A percentile compares a stretch with the other conserved stretches of the same genome.
Evolutionary conservation across 2,888 invertebrate genomes (phyloP).

Genomic region (Drosophila quasianomalipes): DNA sequence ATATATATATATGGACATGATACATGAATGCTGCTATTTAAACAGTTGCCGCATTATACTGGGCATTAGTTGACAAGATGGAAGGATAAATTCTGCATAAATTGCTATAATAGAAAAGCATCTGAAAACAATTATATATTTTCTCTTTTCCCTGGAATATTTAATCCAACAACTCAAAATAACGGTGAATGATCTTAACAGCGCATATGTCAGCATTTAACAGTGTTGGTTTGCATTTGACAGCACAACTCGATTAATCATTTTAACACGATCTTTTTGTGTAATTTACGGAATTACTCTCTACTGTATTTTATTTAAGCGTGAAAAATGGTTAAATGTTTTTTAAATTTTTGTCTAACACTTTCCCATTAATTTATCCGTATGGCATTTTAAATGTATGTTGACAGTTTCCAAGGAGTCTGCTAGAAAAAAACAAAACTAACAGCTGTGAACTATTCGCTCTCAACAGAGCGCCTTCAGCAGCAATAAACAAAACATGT

Average conservation of each 20-base stretch:
- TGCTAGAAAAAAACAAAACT: background rate
- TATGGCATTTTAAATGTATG: background rate
- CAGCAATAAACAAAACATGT: background rate
- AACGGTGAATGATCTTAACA: background rate
- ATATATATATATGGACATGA: background rate
- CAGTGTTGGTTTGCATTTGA: background rate
- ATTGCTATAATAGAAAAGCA: background rate
- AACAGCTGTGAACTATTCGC: background rate
- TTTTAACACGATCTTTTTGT: background rate
- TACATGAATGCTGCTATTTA: conserved; percentile 2
- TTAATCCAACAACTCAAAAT: background rate
- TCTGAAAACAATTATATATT: background rate
- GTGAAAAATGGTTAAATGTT: background rate
- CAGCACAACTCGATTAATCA: background rate
- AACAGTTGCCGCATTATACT: conserved; percentile 2
- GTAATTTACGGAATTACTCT: background rate
- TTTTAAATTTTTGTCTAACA: background rate
- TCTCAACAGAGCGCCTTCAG: background rate
- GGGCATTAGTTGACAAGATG: background rate
- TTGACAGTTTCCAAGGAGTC: background rate
- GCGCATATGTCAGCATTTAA: background rate
- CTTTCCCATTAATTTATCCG: background rate
- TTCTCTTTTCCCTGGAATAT: background rate
- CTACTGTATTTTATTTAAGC: background rate
- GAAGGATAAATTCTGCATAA: background rate